Conservation (phyloP, 2,888 invertebrate species). For the Conus canariensis region DNA sequence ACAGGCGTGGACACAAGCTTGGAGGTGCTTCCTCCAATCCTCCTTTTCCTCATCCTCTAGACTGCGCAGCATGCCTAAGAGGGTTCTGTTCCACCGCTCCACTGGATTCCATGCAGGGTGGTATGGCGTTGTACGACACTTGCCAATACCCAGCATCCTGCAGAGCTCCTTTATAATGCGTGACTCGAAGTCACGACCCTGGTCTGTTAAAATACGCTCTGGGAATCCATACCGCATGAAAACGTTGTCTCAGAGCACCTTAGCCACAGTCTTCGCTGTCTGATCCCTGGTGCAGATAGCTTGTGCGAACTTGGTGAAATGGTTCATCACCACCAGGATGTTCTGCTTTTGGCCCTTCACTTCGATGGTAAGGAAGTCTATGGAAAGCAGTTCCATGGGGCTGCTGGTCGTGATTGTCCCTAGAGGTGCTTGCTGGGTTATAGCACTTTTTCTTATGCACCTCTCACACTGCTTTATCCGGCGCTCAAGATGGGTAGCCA, state of each 20-base stretch:
- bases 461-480: neutral
- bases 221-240: conserved; percentile 11
- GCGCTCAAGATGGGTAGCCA: neutral
- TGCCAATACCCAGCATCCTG: neutral
- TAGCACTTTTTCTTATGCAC: neutral
- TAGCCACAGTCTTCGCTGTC: conserved; percentile 7
- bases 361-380: neutral
- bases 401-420: neutral
- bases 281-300: conserved; percentile 9
- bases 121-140: conserved; percentile 25
- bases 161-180: neutral
- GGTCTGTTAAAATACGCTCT: neutral
- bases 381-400: neutral
- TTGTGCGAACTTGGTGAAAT: conserved; percentile 10
- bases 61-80: neutral
- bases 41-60: neutral
- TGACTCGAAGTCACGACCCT: conserved; percentile 20
- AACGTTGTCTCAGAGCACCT: neutral
- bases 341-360: neutral
- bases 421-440: neutral
- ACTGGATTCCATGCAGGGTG: conserved; percentile 23
- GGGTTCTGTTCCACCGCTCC: conserved; percentile 18
- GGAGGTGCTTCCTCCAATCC: conserved; percentile 23
- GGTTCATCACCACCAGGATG: neutral
- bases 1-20: neutral